A percentile compares a stretch with the other conserved stretches of the same genome.
Conservation (phyloP, 2,888 invertebrate species). For the Netelia fuscicornis region DNA sequence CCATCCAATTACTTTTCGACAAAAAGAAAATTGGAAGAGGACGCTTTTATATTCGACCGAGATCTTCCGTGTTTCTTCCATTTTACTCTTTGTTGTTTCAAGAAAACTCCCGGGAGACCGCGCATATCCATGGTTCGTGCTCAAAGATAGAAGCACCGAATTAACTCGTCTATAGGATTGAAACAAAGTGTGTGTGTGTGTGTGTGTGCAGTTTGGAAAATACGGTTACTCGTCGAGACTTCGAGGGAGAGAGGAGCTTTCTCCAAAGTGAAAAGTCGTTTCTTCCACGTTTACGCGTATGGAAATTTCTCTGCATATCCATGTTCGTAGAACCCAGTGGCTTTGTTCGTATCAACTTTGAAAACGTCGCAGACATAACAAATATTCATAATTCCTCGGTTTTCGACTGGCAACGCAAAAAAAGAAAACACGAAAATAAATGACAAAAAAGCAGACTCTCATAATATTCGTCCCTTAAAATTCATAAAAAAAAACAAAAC, state of each 20-base stretch:
- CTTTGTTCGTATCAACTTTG: neutral
- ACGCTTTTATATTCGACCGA: slow-evolving; percentile 4
- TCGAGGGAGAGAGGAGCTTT: slow-evolving; percentile 47
- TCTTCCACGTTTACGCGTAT: neutral
- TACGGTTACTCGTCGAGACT: slow-evolving; percentile 49
- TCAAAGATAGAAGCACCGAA: slow-evolving; percentile 50
- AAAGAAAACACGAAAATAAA: too few species aligned
- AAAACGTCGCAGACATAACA: too few species aligned
- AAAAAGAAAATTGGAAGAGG: slow-evolving; percentile 15
- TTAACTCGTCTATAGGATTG: slow-evolving; percentile 34
- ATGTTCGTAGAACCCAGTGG: slow-evolving; percentile 2
- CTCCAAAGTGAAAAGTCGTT: slow-evolving; percentile 48
- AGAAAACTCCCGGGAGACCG: slow-evolving; percentile 17
- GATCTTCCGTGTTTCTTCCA: slow-evolving; percentile 10
- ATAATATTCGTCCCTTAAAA: too few species aligned
- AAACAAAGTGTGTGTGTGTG: slow-evolving; percentile 21
- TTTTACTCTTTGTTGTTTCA: slow-evolving; percentile 48
- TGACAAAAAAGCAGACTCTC: too few species aligned
- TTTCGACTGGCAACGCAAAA: too few species aligned
- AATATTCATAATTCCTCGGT: too few species aligned
- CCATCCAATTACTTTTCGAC: neutral
- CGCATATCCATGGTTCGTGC: slow-evolving; percentile 53
- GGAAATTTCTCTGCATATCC: slow-evolving; percentile 21
- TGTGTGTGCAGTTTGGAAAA: slow-evolving; percentile 23
- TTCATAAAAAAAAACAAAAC: too few species aligned